These are phyloP conservation scores for Centropus bengalensis DNA, from an alignment of 2,113 vertebrate species.

Conservation along the genomic window DNA sequence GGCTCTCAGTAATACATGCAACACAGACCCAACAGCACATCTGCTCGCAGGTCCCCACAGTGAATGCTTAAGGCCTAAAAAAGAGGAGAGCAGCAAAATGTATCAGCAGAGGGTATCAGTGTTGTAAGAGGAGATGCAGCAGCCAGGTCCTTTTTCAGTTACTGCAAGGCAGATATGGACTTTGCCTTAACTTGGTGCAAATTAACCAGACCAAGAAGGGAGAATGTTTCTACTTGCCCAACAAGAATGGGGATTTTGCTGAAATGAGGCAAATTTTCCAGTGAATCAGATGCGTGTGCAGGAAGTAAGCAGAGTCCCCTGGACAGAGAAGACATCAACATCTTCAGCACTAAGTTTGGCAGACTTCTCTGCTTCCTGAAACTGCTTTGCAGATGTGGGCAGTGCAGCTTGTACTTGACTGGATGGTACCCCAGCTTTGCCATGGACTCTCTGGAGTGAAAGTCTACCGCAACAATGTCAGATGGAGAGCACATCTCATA, in stretches of 20 bases:
- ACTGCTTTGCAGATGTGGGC: not conserved
- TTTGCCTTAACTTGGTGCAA: not conserved
- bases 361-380: not conserved
- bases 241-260: not conserved
- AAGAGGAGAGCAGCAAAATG: not conserved
- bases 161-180: not conserved
- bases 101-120: not conserved
- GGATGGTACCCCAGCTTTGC: not conserved
- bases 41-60: not conserved
- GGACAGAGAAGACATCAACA: not conserved
- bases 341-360: not conserved
- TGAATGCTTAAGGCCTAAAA: not conserved
- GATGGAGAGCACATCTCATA: not conserved
- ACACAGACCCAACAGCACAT: not conserved
- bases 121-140: not conserved
- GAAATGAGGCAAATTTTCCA: not conserved
- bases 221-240: not conserved
- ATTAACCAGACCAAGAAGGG: not conserved
- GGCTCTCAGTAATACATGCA: accelerated
- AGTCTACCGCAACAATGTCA: not conserved
- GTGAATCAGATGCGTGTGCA: not conserved
- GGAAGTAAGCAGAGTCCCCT: not conserved
- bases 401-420: not conserved
- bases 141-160: not conserved
- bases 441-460: not conserved